These are phyloP conservation scores for Cremastobaeus sp. DNA, from an alignment of 2,888 invertebrate species.

Conservation along the genomic window DNA sequence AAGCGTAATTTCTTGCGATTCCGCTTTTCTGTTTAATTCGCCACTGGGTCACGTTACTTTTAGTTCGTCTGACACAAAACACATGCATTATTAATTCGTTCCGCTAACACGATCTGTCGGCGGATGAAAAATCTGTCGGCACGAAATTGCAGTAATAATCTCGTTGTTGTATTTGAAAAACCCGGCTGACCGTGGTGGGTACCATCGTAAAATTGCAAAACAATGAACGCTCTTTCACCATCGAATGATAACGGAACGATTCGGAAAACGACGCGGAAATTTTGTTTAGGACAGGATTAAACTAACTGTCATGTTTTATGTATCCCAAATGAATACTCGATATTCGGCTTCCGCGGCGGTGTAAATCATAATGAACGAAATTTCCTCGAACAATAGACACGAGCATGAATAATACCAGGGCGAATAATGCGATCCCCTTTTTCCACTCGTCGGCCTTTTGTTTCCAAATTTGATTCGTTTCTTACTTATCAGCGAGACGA, in stretches of 20 bases:
- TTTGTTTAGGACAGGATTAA: slow-evolving; percentile 32
- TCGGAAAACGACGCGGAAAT: slow-evolving; percentile 22
- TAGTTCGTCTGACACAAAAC: too few species aligned
- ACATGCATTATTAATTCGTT: too few species aligned
- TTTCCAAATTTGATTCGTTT: slow-evolving; percentile 35
- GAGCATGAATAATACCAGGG: slow-evolving; percentile 27
- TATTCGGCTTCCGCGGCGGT: slow-evolving; percentile 9
- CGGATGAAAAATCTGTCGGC: too few species aligned
- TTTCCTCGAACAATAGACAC: slow-evolving; percentile 19
- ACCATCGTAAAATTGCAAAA: too few species aligned
- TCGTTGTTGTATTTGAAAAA: too few species aligned
- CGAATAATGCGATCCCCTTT: slow-evolving; percentile 5
- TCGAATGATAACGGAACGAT: slow-evolving; percentile 9
- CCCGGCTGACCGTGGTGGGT: background rate
- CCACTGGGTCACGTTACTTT: too few species aligned
- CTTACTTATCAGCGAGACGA: slow-evolving; percentile 13
- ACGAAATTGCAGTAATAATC: too few species aligned
- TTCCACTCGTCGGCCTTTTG: slow-evolving; percentile 12
- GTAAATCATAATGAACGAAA: slow-evolving; percentile 41
- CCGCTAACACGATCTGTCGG: too few species aligned
- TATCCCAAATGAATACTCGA: slow-evolving; percentile 34
- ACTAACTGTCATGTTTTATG: slow-evolving; percentile 36
- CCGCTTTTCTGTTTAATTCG: background rate
- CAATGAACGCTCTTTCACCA: too few species aligned
- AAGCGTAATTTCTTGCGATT: too few species aligned